These are phyloP conservation scores for Sebastes trivittatus DNA, from an alignment of 2,797 vertebrate genomes.

Conservation along the genomic window DNA sequence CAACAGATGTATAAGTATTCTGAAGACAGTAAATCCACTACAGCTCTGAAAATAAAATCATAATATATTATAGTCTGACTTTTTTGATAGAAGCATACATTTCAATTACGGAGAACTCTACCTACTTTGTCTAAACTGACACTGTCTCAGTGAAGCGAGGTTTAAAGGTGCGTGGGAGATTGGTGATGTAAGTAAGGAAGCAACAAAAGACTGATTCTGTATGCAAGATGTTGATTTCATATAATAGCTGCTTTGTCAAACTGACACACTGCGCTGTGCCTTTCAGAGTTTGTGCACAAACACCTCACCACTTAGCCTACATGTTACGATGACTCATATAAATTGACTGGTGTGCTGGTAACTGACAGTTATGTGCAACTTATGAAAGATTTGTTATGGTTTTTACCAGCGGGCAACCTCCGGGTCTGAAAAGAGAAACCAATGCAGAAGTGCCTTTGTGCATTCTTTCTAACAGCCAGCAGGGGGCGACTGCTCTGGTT, in stretches of 20 bases:
- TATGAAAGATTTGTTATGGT: not conserved
- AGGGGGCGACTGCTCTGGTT: too few species aligned
- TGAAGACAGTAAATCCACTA: not conserved
- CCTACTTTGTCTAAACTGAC: not conserved
- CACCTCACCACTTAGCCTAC: not conserved
- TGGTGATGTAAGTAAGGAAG: not conserved
- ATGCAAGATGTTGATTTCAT: not conserved
- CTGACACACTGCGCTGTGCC: not conserved
- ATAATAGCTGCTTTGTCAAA: not conserved
- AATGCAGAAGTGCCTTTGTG: too few species aligned
- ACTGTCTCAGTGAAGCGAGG: not conserved
- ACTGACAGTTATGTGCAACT: not conserved
- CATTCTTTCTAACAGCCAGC: too few species aligned
- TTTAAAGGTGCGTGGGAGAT: not conserved
- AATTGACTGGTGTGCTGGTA: not conserved
- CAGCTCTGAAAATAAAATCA: not conserved
- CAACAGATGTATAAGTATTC: not conserved
- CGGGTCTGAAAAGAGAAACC: fast-evolving
- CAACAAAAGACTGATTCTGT: not conserved
- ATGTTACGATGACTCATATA: not conserved
- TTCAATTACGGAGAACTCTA: not conserved
- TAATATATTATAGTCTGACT: not conserved
- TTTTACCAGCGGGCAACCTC: too few species aligned
- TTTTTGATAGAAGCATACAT: not conserved
- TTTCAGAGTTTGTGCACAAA: not conserved